Base-by-base conservation (phyloP, 2,888 invertebrate genomes). In the Idaea dimidiata region DNA sequence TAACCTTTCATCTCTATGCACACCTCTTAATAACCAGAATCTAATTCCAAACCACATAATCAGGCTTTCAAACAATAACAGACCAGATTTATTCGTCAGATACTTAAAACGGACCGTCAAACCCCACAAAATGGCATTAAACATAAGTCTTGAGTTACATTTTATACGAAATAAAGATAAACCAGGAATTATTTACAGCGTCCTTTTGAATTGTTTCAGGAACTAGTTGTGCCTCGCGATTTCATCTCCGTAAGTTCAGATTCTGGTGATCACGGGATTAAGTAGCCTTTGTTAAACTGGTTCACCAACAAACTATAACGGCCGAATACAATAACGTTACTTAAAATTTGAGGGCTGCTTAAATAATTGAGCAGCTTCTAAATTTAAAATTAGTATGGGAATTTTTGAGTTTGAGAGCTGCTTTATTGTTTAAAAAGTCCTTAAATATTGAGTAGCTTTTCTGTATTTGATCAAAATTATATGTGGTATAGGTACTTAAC, bases 21-120 rank as follows among this genome's bases (percentile, higher is more conserved):
- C 1, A 43, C 43, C 14, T 43, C 10, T 10, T 10, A 43, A 43
- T 43, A 43, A 43, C 7, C 8, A 14, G 8, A 43, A 43, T 10
- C 43, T 43, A 43, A 43, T 43, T 43, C 43, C 43, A 43, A 43
- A 43, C 43, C 43, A 43, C 43, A 43, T 43, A 43, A 43, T 43
- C 43, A 43, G 43, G 43, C 43, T 43, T 43, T 43, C 43, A 43
- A 43, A 43, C 43, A 43, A 43, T 43, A 43, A 43, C 43, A 43
- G 10, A 7, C 43, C 43, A 43, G 43, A 43, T 43, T 43, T 43
- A 43, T 43, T 43, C 43, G 6, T 43, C 14, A 43, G 43, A 43
- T 43, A 43, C 43, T 43, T 43, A 43, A n/a, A 43, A 43, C 43
- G 43, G 43, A 43, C 10, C 43, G 43, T 43, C 43, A 43, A 43